Evolutionary conservation across 2,888 invertebrate genomes (phyloP).

Genomic region (Pardosa pseudoannulata): DNA sequence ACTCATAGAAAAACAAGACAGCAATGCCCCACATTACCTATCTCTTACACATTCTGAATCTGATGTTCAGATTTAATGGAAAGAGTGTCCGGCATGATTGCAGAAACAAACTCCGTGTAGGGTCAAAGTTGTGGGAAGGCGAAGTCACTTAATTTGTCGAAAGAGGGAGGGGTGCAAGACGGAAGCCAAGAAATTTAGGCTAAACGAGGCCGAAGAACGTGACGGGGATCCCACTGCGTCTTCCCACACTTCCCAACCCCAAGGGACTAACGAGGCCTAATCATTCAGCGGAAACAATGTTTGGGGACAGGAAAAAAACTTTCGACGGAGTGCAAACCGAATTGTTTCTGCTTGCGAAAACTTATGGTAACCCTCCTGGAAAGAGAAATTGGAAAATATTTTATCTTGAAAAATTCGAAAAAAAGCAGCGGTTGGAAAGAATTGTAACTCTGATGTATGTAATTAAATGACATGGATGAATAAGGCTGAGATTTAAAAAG

Average conservation of each 20-base stretch:
- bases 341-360: constrained; percentile 48
- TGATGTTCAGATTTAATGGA: too few relatives aligned
- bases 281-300: constrained; percentile 66
- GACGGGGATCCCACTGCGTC: constrained; percentile 22
- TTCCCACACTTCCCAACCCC: background rate
- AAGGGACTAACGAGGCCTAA: constrained; percentile 62
- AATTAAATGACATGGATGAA: too few relatives aligned
- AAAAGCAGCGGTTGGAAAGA: too few relatives aligned
- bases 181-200: constrained; percentile 28
- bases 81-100: background rate
- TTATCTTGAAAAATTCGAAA: too few relatives aligned
- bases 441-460: too few relatives aligned
- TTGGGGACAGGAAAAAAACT: constrained; percentile 6
- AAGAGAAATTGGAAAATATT: background rate
- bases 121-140: constrained; percentile 22
- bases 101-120: background rate
- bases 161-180: background rate
- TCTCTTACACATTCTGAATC: too few relatives aligned
- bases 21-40: too few relatives aligned
- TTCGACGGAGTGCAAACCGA: constrained; percentile 26
- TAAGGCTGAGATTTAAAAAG: too few relatives aligned
- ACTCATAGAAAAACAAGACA: too few relatives aligned
- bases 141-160: constrained; percentile 41
- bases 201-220: constrained; percentile 50
- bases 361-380: constrained; percentile 53